phyloP scores from a whole-genome alignment of 1,140 invertebrate species.

The Apis florea region DNA sequence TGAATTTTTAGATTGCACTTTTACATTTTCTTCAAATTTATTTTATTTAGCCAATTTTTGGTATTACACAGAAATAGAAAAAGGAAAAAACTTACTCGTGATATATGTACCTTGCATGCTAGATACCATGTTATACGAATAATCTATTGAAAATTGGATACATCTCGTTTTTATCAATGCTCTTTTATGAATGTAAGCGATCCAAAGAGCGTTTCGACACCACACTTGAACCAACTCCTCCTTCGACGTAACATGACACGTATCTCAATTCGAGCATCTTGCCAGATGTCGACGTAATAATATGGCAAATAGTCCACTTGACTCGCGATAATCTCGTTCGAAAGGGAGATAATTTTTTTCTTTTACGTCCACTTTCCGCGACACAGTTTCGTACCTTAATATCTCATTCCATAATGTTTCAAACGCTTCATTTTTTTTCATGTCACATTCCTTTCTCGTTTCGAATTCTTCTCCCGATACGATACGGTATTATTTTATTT shows the following conservation, averaged over 20 bases:
- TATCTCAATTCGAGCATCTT: constrained; percentile 1
- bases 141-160: neutral
- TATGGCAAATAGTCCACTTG: constrained; percentile 13
- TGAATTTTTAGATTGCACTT: too few species aligned
- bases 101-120: too few species aligned
- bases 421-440: neutral
- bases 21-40: too few species aligned
- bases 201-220: neutral
- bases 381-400: neutral
- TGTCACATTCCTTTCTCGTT: neutral
- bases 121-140: too few species aligned
- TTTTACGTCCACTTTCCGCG: neutral
- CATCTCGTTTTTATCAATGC: neutral
- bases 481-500: neutral
- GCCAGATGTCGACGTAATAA: constrained; percentile 17
- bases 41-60: too few species aligned
- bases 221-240: neutral
- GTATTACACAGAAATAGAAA: too few species aligned
- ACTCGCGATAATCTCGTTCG: constrained; percentile 8
- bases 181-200: too few species aligned
- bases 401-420: neutral
- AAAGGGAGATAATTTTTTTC: neutral
- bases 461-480: neutral
- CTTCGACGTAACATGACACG: neutral
- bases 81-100: too few species aligned